Evolutionary conservation across 2,113 vertebrate genomes (phyloP).

Genomic region (Platichthys flesus): DNA sequence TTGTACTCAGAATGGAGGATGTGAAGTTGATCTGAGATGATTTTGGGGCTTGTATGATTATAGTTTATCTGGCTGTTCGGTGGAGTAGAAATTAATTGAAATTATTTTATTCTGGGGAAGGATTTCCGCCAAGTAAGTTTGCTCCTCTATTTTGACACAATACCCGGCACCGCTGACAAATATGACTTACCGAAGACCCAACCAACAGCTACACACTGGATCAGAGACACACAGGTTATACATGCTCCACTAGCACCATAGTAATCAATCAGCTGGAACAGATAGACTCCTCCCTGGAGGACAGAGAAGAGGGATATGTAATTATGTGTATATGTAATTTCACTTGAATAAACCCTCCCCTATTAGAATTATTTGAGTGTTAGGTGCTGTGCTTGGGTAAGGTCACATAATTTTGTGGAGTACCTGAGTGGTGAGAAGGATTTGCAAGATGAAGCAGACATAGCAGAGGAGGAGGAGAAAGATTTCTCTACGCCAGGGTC

Average conservation of each 20-base stretch:
- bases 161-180: neutral
- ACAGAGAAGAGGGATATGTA: conserved; percentile 2
- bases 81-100: too few species aligned
- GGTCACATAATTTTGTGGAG: neutral
- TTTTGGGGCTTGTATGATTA: too few species aligned
- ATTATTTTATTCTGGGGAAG: too few species aligned
- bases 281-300: conserved; percentile 68
- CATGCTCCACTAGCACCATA: conserved; percentile 61
- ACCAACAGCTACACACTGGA: conserved; percentile 59
- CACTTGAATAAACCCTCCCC: neutral
- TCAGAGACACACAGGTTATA: conserved; percentile 47
- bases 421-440: conserved; percentile 55
- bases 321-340: neutral
- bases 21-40: too few species aligned
- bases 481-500: conserved; percentile 51
- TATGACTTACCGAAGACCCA: conserved; percentile 67
- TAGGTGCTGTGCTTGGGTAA: neutral
- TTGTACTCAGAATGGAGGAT: too few species aligned
- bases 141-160: neutral
- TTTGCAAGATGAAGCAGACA: conserved; percentile 43
- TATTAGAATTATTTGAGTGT: too few species aligned
- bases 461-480: conserved; percentile 56
- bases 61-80: too few species aligned
- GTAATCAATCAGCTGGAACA: conserved; percentile 61
- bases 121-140: too few species aligned